Base-by-base conservation (phyloP, 2,888 invertebrate genomes). In the Rhagonycha lutea region DNA sequence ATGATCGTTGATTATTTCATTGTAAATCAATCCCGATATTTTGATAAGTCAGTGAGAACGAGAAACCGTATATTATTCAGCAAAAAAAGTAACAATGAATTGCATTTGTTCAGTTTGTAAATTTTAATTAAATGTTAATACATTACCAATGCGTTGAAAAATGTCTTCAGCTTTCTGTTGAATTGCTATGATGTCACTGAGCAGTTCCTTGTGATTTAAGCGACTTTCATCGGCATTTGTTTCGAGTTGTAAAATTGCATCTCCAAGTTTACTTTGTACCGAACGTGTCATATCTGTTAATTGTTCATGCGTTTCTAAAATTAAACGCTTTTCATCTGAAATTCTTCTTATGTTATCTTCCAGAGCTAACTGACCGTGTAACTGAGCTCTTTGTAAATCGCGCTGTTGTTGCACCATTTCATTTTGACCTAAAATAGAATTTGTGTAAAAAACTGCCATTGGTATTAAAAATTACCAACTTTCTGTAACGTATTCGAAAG, bases 301-400 rank as follows among this genome's bases (percentile, higher is more conserved):
- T 78, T 91, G 89, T 74, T 87, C 84, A 81, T 92, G 91, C 3
- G 92, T 91, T 24, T 90, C 86, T 29, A 89, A 87, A 77, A 92
- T 92, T 70, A 92, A 84, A 60, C 89, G 88, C 83, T 91, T 92
- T 83, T 92, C 92, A 72, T 89, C 87, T n/a, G 87, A 86, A 69
- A 92, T 85, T 73, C 91, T 88, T 72, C 88, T 87, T 72, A 92
- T 88, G 85, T 92, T 92, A 69, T 87, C 86, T 63, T 90, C 88
- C 7, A 92, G 87, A 14, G 89, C 85, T 67, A 88, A 84, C 79
- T 91, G 89, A 12, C 91, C 89, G 62, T 86, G 83, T 60, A 87
- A 79, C 78, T 90, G 89, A 3, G 90, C 89, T 72, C 86, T 86
- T 78, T 88, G 88, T n/a, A 91, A 82, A 80, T 88, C 86, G 72